These are phyloP conservation scores for Lonchura striata DNA, from an alignment of 2,113 vertebrate species.

Conservation along the genomic window DNA sequence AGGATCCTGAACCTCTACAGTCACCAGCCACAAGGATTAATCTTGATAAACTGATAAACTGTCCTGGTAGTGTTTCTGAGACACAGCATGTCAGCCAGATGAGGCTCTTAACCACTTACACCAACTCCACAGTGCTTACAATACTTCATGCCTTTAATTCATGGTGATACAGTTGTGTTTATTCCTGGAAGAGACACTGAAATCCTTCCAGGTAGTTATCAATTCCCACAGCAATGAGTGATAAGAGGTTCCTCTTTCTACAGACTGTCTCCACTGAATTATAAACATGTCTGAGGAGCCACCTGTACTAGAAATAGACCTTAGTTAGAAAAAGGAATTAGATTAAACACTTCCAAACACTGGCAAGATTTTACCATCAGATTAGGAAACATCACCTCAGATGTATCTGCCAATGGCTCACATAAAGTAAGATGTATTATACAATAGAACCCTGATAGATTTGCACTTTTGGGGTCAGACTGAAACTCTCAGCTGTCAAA, in stretches of 20 bases:
- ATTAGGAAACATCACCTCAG: neutral
- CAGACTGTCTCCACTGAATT: neutral
- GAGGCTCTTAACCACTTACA: neutral
- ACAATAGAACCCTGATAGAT: neutral
- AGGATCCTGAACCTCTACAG: neutral
- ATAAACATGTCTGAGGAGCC: neutral
- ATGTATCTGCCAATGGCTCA: neutral
- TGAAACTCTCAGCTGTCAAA: neutral
- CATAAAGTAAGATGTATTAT: neutral
- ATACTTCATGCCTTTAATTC: neutral
- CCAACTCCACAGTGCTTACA: neutral
- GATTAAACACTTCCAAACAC: neutral
- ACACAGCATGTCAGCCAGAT: neutral
- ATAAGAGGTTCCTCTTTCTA: neutral
- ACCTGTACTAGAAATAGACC: neutral
- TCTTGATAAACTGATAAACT: neutral
- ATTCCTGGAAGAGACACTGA: neutral
- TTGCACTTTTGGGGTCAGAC: neutral
- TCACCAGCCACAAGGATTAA: neutral
- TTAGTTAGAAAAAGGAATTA: neutral
- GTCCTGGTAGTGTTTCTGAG: neutral
- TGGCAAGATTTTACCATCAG: neutral
- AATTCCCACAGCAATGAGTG: neutral
- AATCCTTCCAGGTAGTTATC: neutral
- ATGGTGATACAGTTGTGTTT: neutral